phyloP scores from a whole-genome alignment of 2,888 invertebrate species.

The Plagodis pulveraria region DNA sequence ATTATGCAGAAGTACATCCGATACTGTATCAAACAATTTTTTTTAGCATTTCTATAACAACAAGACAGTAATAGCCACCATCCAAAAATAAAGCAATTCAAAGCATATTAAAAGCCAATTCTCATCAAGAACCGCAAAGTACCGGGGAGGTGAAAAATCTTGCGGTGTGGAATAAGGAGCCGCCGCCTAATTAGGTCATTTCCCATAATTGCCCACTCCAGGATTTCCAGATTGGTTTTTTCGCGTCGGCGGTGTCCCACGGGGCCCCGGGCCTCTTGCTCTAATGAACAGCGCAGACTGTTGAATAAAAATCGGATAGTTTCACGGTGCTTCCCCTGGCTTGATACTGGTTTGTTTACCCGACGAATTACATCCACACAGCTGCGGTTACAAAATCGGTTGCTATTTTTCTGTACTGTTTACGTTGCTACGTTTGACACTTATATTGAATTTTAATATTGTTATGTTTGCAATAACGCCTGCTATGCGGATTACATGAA shows the following conservation, averaged over 20 bases:
- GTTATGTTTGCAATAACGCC: no score
- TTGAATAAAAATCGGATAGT: slow-evolving; percentile 50
- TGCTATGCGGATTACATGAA: no score
- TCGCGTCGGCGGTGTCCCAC: slow-evolving; percentile 75
- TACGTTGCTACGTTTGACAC: no score
- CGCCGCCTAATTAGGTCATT: slow-evolving; percentile 76
- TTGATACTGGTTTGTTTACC: slow-evolving; percentile 32
- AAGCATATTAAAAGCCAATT: slow-evolving; percentile 61
- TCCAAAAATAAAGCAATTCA: slow-evolving; percentile 41
- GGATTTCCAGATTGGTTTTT: slow-evolving; percentile 82
- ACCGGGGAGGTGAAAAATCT: slow-evolving; percentile 63
- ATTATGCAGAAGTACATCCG: no score
- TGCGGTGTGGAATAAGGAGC: slow-evolving; percentile 52
- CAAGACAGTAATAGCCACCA: slow-evolving; percentile 32
- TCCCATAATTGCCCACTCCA: slow-evolving; percentile 78
- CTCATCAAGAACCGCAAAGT: slow-evolving; percentile 58
- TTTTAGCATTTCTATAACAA: slow-evolving; percentile 24
- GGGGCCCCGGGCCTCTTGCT: slow-evolving; percentile 63
- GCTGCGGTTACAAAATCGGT: not conserved
- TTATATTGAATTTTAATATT: no score
- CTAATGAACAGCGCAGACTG: slow-evolving; percentile 65
- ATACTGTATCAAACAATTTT: no score
- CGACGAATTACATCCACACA: slow-evolving; percentile 14
- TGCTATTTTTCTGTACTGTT: not conserved
- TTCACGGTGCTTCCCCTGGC: slow-evolving; percentile 43